These are phyloP conservation scores for Apodemia zela DNA, from an alignment of 2,888 invertebrate species.

Conservation along the genomic window DNA sequence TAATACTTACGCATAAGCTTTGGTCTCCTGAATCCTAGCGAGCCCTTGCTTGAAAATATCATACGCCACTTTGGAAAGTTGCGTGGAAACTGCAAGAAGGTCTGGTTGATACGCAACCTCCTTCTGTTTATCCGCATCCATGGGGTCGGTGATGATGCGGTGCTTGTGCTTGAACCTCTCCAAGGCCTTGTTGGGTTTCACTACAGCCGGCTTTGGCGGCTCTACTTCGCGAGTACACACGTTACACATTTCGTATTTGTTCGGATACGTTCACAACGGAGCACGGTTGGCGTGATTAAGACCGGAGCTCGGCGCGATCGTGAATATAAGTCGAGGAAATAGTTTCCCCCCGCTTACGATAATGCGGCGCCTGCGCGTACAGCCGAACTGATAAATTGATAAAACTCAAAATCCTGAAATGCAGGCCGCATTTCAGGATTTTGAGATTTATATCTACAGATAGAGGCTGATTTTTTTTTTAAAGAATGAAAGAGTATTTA, in stretches of 20 bases:
- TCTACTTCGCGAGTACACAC: constrained; percentile 62
- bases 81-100: constrained; percentile 70
- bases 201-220: constrained; percentile 39
- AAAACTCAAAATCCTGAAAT: too few species aligned
- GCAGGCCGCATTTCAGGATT: too few species aligned
- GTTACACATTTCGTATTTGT: constrained; percentile 55
- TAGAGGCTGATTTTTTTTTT: too few species aligned
- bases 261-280: constrained; percentile 14
- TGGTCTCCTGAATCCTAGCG: constrained; percentile 61
- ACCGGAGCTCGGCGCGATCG: constrained; percentile 37
- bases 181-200: constrained; percentile 42
- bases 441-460: too few species aligned
- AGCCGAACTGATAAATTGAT: too few species aligned
- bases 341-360: constrained; percentile 46
- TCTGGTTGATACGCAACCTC: constrained; percentile 69
- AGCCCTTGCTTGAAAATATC: constrained; percentile 56
- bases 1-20: constrained; percentile 73
- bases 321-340: constrained; percentile 61
- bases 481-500: too few species aligned
- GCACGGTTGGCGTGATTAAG: constrained; percentile 30
- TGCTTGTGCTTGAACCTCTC: constrained; percentile 71
- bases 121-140: constrained; percentile 52
- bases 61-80: constrained; percentile 61
- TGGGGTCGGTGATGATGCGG: constrained; percentile 62
- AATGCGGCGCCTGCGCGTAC: constrained; percentile 36